A percentile compares a stretch with the other conserved stretches of the same genome.
phyloP scores from a whole-genome alignment of 2,113 vertebrate species.

The Trichechus manatus region DNA sequence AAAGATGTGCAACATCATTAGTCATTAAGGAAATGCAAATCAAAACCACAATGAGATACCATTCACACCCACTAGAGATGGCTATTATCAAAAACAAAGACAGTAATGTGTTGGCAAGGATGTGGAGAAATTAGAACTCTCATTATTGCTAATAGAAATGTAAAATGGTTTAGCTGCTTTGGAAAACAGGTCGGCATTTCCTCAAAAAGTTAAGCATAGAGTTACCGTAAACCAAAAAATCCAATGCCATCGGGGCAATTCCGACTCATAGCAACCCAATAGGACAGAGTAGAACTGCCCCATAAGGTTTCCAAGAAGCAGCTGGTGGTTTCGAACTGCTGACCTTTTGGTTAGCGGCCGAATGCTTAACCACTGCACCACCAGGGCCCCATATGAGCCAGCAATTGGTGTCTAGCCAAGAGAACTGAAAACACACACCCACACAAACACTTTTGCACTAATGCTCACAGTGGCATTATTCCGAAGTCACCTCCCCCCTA shows the following conservation, averaged over 20 bases:
- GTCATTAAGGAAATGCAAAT: neutral
- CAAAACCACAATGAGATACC: neutral
- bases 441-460: neutral
- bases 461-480: neutral
- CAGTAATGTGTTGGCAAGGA: neutral
- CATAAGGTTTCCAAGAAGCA: no score
- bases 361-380: no score
- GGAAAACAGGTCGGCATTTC: neutral
- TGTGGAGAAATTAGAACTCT: neutral
- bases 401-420: no score
- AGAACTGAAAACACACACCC: neutral
- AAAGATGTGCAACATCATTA: neutral
- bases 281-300: no score
- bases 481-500: neutral
- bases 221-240: neutral
- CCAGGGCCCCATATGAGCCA: no score
- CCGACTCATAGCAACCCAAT: no score
- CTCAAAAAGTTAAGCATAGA: neutral
- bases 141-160: neutral
- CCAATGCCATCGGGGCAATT: no score
- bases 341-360: no score
- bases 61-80: neutral
- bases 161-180: neutral
- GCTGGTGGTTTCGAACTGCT: no score
- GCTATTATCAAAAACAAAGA: neutral